Evolutionary conservation across 1,140 invertebrate genomes (phyloP), one percentile per base, ranked within the genome.

Genomic region (Pemphigus obesinymphae): DNA sequence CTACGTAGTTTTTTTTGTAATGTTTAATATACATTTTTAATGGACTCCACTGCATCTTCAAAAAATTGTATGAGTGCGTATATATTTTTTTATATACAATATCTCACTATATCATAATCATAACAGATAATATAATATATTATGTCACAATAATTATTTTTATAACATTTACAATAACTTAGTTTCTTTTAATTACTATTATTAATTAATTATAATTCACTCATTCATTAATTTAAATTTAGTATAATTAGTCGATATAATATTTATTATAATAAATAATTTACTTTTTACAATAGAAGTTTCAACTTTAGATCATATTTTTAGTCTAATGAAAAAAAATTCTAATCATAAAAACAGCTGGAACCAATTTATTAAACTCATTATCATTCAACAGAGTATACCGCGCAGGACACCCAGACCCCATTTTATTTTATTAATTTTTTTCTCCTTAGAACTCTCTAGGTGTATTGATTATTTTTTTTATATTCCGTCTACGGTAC

Each of bases 381-480:
- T 80, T 80, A 80, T 43, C 37, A 80, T 80, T 55, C 76, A 80
- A 29, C 23, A 58, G 37, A 45, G 58, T 80, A 40, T 80, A 63
- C 55, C 53, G 17, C 40, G n/a, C 55, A 29, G 55, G 53, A 37
- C 37, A 63, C 55, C 75, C 55, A 48, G 75, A 45, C 75, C 76
- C 76, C 53, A 80, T 63, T 80, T 80, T 20, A 29, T 55, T 50
- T 80, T 80, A 61, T 80, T n/a, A 73, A 73, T 80, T 80, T 80
- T 80, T 75, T 73, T 78, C 40, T 43, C 37, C 53, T 40, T 31
- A 63, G 34, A 80, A 80, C 76, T 61, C 76, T 61, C 76, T 78
- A 80, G 55, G 76, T 80, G 37, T 80, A 80, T 80, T 80, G 76
- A 80, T 80, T 80, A 61, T 80, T 58, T 78, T 55, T 78, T 80